Evolutionary conservation across 2,888 invertebrate genomes (phyloP), one percentile per base, ranked within the genome.

Genomic region (Anthophora plumipes): DNA sequence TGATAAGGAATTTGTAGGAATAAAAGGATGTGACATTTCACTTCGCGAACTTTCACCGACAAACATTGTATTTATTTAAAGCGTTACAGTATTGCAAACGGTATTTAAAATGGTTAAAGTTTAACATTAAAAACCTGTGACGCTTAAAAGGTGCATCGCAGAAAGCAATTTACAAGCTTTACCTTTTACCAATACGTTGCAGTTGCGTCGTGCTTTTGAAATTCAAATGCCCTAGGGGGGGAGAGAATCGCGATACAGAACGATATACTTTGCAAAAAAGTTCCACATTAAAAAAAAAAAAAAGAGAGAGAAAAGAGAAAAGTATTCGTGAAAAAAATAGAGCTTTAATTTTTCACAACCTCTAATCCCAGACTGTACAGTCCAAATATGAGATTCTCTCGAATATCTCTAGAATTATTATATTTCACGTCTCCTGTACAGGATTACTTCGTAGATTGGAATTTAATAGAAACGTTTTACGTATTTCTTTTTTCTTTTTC

Each of bases 101-200:
- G 63, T 9, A 9, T 46, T 31, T 48, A 46, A 46, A 61, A 61
- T 46, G 46, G 46, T 48, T 63, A 9, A 37, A 63, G 48, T 14
- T 63, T 50, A n/a, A 50, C 63, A 46, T n/a, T 37, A 63, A 48
- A 63, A 37, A 48, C 48, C 39, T 39, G 46, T 22, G 48, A 46
- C 66, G 25, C 57, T 20, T 59, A 66, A 66, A 57, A 20, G 46
- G 20, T 20, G 41, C 41, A 41, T 39, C 41, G 66, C 3, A 17
- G 39, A 48, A 37, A 64, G 66, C 59, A 67, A 67, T 67, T 54
- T 67, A 67, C 41, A 67, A 54, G 54, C 54, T 54, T 67, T 22
- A 41, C 52, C 46, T 52, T 39, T 66, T 9, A 17, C 52, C 39
- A 37, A 64, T 41, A 50, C 66, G 52, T 39, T 37, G 37, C 12